These are phyloP conservation scores for Dendrolimus pini DNA, from an alignment of 2,888 invertebrate species.

Conservation along the genomic window DNA sequence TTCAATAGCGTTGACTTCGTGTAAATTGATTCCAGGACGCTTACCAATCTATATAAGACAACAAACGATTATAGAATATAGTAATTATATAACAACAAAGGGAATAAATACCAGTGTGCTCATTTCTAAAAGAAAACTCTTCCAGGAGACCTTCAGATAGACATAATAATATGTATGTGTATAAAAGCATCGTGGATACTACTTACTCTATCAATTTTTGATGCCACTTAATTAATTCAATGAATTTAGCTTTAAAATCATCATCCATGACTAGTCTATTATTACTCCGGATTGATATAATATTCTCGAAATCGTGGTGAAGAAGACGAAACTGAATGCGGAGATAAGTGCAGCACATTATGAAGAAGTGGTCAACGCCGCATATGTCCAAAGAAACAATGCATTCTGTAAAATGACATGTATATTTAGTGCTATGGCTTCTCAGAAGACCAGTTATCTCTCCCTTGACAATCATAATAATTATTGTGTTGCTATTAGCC, in stretches of 20 bases:
- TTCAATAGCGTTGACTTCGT: slow-evolving; percentile 40
- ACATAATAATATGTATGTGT: no score
- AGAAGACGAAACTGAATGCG: slow-evolving; percentile 42
- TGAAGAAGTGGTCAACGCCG: slow-evolving; percentile 37
- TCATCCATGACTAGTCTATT: slow-evolving; percentile 9
- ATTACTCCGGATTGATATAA: slow-evolving; percentile 17
- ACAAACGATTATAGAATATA: slow-evolving; percentile 1
- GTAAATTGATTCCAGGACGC: slow-evolving; percentile 32
- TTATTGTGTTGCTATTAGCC: no score
- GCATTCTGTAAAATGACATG: slow-evolving; percentile 22
- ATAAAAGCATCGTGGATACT: no score
- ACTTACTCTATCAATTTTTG: slow-evolving; percentile 38
- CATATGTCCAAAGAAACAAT: slow-evolving; percentile 25
- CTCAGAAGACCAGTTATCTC: no score
- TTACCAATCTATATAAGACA: slow-evolving; percentile 24
- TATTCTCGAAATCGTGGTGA: slow-evolving; percentile 24
- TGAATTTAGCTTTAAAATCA: slow-evolving; percentile 23
- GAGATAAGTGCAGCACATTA: slow-evolving; percentile 37
- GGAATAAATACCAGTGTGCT: no score
- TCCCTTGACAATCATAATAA: no score
- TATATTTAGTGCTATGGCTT: no score
- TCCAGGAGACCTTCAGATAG: no score
- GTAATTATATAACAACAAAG: background rate
- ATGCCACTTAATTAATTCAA: slow-evolving; percentile 36
- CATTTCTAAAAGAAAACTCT: no score